These are phyloP conservation scores for Tiliacea aurago DNA, from an alignment of 2,888 invertebrate species.

Conservation along the genomic window DNA sequence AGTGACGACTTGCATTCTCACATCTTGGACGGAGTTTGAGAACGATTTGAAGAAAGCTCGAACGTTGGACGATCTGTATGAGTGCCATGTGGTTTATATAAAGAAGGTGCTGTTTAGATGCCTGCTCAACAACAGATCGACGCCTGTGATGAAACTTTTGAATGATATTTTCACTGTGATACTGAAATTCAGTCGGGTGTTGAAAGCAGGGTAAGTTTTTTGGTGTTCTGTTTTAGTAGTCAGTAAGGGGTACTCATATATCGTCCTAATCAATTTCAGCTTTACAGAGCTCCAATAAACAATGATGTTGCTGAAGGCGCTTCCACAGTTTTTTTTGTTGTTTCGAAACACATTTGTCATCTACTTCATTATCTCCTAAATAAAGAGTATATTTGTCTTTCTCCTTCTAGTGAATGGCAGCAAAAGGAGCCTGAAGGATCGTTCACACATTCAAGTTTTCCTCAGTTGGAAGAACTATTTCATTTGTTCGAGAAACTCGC, in stretches of 20 bases:
- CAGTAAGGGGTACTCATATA: background rate
- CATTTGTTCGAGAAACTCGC: conserved; percentile 91
- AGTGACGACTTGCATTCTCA: conserved; percentile 93
- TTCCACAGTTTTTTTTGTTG: background rate
- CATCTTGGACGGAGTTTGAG: conserved; percentile 94
- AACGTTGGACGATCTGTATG: conserved; percentile 93
- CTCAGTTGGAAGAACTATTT: conserved; percentile 90
- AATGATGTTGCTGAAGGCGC: background rate
- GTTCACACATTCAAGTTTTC: conserved; percentile 91
- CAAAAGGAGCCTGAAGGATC: conserved; percentile 83
- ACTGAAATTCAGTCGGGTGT: conserved; percentile 92
- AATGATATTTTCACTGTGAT: conserved; percentile 94
- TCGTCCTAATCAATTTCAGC: too few species aligned
- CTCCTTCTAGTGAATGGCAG: conserved; percentile 90
- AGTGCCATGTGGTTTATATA: conserved; percentile 93
- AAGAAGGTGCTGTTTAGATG: conserved; percentile 94
- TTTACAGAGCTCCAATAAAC: background rate
- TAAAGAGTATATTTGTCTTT: background rate
- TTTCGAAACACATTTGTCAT: background rate
- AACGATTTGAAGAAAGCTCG: conserved; percentile 92
- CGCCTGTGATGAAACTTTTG: conserved; percentile 92
- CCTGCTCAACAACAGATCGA: conserved; percentile 93
- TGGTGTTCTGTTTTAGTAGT: background rate
- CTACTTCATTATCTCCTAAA: background rate
- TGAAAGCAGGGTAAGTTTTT: conserved; percentile 86